These are phyloP conservation scores for Nibea coibor DNA, from an alignment of 2,113 vertebrate genomes.

Conservation along the genomic window DNA sequence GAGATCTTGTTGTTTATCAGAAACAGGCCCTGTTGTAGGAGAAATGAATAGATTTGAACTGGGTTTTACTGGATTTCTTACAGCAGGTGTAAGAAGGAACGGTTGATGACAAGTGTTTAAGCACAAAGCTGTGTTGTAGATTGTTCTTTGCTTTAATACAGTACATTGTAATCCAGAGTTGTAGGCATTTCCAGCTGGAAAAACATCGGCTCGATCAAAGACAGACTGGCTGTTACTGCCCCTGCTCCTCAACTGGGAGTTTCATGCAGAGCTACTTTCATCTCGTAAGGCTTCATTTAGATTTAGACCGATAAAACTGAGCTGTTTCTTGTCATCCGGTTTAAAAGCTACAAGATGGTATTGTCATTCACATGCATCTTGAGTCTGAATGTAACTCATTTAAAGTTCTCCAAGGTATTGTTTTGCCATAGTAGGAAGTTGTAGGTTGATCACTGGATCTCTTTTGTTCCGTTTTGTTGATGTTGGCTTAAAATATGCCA, in stretches of 20 bases:
- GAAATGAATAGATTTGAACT: neutral
- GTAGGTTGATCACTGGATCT: neutral
- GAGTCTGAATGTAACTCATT: constrained; percentile 1
- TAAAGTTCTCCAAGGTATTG: neutral
- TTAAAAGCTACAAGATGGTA: neutral
- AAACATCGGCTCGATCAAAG: constrained; percentile 28
- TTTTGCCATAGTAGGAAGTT: neutral
- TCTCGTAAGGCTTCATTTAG: neutral
- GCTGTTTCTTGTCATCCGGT: neutral
- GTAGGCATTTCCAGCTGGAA: constrained; percentile 9
- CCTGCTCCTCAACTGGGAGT: neutral
- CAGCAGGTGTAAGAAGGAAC: neutral
- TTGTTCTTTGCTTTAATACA: constrained; percentile 7
- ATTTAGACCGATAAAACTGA: neutral
- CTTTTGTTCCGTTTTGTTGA: neutral
- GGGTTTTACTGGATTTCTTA: neutral
- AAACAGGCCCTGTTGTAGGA: constrained; percentile 88
- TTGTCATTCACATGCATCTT: neutral
- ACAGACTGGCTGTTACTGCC: neutral
- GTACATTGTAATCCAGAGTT: neutral
- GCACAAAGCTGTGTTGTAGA: neutral
- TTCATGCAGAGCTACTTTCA: neutral
- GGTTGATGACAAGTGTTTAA: neutral
- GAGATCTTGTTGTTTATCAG: constrained; percentile 95
- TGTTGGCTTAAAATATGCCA: too few relatives aligned